phyloP scores from a whole-genome alignment of 2,888 invertebrate genomes.

The Fragum fragum region DNA sequence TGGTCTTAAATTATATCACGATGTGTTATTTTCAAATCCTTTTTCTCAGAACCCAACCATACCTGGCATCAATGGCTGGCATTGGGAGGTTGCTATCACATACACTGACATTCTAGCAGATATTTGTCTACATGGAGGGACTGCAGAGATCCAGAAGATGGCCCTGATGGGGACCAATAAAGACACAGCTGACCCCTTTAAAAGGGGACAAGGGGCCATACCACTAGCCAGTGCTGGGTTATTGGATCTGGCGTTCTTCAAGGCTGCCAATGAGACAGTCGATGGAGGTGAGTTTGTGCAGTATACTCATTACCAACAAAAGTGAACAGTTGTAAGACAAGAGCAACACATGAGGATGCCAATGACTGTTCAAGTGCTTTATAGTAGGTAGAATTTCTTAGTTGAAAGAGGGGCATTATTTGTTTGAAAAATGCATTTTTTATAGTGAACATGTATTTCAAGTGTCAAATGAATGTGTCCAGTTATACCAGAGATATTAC shows the following conservation, averaged over 20 bases:
- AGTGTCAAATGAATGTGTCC: no score
- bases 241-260: constrained; percentile 83
- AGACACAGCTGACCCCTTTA: constrained; percentile 74
- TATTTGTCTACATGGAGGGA: constrained; percentile 82
- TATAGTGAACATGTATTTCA: no score
- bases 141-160: constrained; percentile 83
- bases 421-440: no score
- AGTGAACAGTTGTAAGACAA: no score
- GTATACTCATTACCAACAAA: no score
- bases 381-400: no score
- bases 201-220: constrained; percentile 59
- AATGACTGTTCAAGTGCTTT: no score
- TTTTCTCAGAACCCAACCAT: constrained; percentile 69
- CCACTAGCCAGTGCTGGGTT: constrained; percentile 83
- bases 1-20: no score
- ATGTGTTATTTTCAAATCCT: not conserved
- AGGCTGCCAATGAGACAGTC: constrained; percentile 73
- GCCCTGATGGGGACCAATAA: constrained; percentile 82
- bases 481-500: no score
- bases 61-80: constrained; percentile 85
- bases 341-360: no score
- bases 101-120: constrained; percentile 84
- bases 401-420: no score
- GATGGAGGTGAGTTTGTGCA: constrained; percentile 76
- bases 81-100: constrained; percentile 85